Evolutionary conservation across 1,140 invertebrate species (phyloP), one percentile per base, ranked within the genome.

Genomic region (Drosophila santomea): DNA sequence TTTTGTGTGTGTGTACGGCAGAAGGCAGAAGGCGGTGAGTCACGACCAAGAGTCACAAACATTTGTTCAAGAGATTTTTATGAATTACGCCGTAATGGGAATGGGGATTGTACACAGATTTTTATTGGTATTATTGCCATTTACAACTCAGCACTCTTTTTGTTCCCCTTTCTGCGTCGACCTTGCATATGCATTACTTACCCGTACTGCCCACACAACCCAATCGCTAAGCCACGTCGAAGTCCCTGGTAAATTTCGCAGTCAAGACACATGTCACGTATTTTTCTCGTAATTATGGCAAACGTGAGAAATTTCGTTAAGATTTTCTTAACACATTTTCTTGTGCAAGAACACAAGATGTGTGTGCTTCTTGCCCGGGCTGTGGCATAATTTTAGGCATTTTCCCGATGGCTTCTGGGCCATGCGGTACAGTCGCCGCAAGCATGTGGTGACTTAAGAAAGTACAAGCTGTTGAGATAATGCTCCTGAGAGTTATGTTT

Each of bases 251-350:
- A 77, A 88, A 89, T 84, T 80, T 88, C 73, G 66, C 68, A 84
- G 84, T 89, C 84, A 84, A 89, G 74, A 90, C 88, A 91, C 88
- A 90, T 91, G 83, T 91, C 88, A 91, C 88, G 88, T 91, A 84
- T 68, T 88, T 83, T 74, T 45, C 88, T 84, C 88, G 88, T 91
- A 91, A 91, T 91, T 91, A 91, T 91, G 80, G 89, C 78, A 85
- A 88, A 91, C 88, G 88, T 91, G 88, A 83, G 88, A 91, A 91
- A 91, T 88, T 91, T 91, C 66, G 88, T 91, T 84, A 91, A 91
- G 88, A 88, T 91, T 91, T 91, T 83, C 88, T 78, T 77, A 83
- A 67, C 88, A 91, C 72, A 89, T 81, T 89, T 89, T 67, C 69
- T 48, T 32, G 17, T 23, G 36, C 25, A 43, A n/a, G 15, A 17